phyloP scores from a whole-genome alignment of 2,888 invertebrate genomes.

The Mesorhabditis spiculigera region DNA sequence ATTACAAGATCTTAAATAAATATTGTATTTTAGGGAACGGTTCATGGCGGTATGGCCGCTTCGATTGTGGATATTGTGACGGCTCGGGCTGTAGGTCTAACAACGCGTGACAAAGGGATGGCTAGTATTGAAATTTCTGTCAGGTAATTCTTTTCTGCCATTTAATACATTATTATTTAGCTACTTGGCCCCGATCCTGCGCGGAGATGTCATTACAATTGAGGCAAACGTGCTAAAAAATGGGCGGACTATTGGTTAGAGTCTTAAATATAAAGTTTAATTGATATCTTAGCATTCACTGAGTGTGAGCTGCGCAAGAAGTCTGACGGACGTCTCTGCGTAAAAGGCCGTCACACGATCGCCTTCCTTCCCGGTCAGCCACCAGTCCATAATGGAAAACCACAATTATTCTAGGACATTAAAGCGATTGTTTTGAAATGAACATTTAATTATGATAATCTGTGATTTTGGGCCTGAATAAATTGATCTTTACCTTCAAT shows the following conservation, averaged over 20 bases:
- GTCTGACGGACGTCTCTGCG: conserved; percentile 45
- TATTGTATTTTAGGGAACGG: conserved; percentile 33
- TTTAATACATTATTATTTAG: conserved; percentile 26
- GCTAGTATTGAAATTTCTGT: conserved; percentile 48
- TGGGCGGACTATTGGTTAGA: conserved; percentile 32
- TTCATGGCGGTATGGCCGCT: conserved; percentile 53
- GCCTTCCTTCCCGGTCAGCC: conserved; percentile 31
- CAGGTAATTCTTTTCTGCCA: conserved; percentile 27
- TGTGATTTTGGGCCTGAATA: no score
- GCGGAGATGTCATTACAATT: conserved; percentile 47
- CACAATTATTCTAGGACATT: background rate
- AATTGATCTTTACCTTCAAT: no score
- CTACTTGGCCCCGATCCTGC: conserved; percentile 49
- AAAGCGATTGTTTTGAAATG: background rate
- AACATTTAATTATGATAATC: no score
- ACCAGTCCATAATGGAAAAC: conserved; percentile 20
- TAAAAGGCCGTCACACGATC: conserved; percentile 42
- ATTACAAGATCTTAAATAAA: background rate
- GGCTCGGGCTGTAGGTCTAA: conserved; percentile 44
- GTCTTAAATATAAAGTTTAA: background rate
- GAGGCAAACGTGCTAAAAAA: conserved; percentile 48
- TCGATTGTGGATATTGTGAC: conserved; percentile 50
- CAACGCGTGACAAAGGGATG: conserved; percentile 42
- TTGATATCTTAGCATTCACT: conserved; percentile 43
- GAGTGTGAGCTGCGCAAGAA: conserved; percentile 51